A percentile compares a stretch with the other conserved stretches of the same genome.
phyloP scores from a whole-genome alignment of 2,888 invertebrate genomes.

The Lepidocyrtinus sp. region DNA sequence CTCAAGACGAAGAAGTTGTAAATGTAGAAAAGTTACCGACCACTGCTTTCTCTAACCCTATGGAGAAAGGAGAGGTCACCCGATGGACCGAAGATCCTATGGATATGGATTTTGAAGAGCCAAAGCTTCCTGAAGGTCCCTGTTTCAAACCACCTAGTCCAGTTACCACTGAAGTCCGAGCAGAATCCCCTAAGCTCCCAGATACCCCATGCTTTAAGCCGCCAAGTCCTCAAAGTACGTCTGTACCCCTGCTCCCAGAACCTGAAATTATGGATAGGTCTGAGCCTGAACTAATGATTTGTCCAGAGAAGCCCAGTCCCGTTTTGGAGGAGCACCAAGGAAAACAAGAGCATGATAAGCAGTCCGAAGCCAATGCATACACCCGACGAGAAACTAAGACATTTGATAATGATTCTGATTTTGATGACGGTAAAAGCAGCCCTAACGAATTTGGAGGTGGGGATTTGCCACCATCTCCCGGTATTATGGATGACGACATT shows the following conservation, averaged over 20 bases:
- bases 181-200: slow-evolving; percentile 49
- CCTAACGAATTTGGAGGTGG: slow-evolving; percentile 42
- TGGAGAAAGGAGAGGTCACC: slow-evolving; percentile 14
- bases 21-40: background rate
- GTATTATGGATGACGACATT: slow-evolving; percentile 23
- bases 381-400: slow-evolving; percentile 61
- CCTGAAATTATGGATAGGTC: slow-evolving; percentile 5
- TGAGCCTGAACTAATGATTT: slow-evolving; percentile 39
- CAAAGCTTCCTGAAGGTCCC: slow-evolving; percentile 34
- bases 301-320: slow-evolving; percentile 28
- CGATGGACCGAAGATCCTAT: slow-evolving; percentile 27
- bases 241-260: background rate
- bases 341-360: background rate
- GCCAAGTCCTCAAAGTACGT: slow-evolving; percentile 39
- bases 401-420: slow-evolving; percentile 48
- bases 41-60: background rate
- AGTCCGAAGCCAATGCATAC: slow-evolving; percentile 49
- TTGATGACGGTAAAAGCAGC: slow-evolving; percentile 30
- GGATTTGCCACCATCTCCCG: slow-evolving; percentile 22
- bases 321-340: slow-evolving; percentile 1
- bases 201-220: slow-evolving; percentile 51
- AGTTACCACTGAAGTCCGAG: slow-evolving; percentile 9
- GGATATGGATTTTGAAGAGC: slow-evolving; percentile 9
- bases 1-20: slow-evolving; percentile 33
- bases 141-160: slow-evolving; percentile 36